Percentiles rank a stretch among this genome's conserved stretches.
Conservation (phyloP, 2,888 invertebrate species). For the Anticlea derivata region DNA sequence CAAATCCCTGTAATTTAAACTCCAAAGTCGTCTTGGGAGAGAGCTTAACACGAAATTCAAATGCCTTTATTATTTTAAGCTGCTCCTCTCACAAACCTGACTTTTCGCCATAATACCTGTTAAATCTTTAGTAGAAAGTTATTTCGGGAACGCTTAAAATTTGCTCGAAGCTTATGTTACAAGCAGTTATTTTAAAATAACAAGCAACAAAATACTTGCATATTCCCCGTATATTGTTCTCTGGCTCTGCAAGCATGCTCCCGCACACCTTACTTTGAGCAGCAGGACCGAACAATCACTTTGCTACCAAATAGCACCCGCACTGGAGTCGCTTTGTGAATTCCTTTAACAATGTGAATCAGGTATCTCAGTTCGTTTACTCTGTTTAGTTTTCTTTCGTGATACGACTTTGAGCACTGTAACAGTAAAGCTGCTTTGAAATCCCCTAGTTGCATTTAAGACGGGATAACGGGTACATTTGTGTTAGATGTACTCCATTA, state of each 20-base stretch:
- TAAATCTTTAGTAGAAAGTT: conserved; percentile 23
- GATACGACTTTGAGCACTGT: conserved; percentile 27
- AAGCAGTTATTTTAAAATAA: neutral
- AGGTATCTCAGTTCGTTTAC: conserved; percentile 30
- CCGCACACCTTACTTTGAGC: conserved; percentile 14
- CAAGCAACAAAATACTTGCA: too few relatives aligned
- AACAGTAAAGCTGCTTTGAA: conserved; percentile 9
- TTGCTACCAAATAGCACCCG: conserved; percentile 24
- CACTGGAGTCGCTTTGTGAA: conserved; percentile 38
- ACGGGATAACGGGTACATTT: conserved; percentile 1
- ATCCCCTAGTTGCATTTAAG: conserved; percentile 42
- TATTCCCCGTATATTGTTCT: neutral
- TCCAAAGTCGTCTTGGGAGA: conserved; percentile 30
- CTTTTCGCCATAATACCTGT: conserved; percentile 26
- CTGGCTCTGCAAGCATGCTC: neutral
- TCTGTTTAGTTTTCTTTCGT: conserved; percentile 38
- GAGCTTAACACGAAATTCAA: conserved; percentile 33
- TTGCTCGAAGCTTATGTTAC: conserved; percentile 10
- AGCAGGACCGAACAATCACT: conserved; percentile 22
- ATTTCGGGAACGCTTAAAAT: conserved; percentile 15
- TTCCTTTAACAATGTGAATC: conserved; percentile 42
- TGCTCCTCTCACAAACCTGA: conserved; percentile 26
- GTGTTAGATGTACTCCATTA: neutral
- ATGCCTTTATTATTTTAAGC: conserved; percentile 37
- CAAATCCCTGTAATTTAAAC: conserved; percentile 31